phyloP scores from a whole-genome alignment of 2,113 vertebrate genomes.

The Upupa epops region DNA sequence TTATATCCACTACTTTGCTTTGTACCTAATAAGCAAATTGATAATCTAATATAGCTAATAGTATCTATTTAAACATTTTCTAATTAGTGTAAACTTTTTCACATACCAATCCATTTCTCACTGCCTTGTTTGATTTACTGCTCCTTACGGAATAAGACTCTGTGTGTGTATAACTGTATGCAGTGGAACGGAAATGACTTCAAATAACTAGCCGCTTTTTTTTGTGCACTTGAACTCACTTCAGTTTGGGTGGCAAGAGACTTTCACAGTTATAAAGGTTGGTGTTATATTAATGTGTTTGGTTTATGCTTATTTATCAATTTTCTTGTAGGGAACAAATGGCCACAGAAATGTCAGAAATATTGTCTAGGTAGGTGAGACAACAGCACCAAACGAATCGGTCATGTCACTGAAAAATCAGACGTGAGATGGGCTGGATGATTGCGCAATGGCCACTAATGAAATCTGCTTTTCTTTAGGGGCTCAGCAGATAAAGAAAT shows the following conservation, averaged over 20 bases:
- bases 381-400: neutral
- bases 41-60: neutral
- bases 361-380: slow-evolving; percentile 92
- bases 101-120: neutral
- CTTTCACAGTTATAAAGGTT: neutral
- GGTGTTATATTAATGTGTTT: neutral
- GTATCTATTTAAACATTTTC: neutral
- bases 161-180: neutral
- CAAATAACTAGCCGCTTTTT: neutral
- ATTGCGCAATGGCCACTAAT: neutral
- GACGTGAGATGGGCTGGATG: neutral
- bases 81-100: neutral
- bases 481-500: neutral
- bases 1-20: neutral
- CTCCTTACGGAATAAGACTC: neutral
- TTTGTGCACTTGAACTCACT: neutral
- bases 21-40: neutral
- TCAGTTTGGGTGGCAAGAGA: neutral
- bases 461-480: neutral
- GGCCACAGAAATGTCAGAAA: slow-evolving; percentile 92
- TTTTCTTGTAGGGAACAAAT: slow-evolving; percentile 94
- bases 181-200: neutral
- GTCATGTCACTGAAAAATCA: slow-evolving; percentile 9
- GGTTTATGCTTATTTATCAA: slow-evolving; percentile 33
- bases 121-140: neutral